Conservation (phyloP, 2,888 invertebrate genomes). For the Meiosimyza decipiens region DNA sequence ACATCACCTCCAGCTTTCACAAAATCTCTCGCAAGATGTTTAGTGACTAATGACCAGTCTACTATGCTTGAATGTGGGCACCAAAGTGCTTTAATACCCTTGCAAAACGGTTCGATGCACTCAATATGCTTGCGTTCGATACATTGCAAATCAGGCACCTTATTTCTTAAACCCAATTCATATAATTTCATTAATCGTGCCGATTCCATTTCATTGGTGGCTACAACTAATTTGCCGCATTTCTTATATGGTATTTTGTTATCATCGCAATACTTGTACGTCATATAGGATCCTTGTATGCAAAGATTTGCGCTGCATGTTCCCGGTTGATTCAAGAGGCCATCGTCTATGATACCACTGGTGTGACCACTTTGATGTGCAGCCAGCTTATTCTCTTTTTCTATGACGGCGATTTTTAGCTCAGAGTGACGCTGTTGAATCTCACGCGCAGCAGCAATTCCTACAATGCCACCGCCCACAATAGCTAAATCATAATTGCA, state of each 20-base stretch:
- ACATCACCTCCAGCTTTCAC: conserved; percentile 79
- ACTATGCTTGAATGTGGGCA: conserved; percentile 98
- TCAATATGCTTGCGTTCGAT: conserved; percentile 80
- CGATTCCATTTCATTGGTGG: conserved; percentile 79
- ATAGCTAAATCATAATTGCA: conserved; percentile 86
- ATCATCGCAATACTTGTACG: conserved; percentile 88
- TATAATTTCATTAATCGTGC: conserved; percentile 79
- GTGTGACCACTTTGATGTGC: conserved; percentile 96
- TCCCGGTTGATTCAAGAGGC: conserved; percentile 91
- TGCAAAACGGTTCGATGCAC: conserved; percentile 87
- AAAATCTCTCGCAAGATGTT: conserved; percentile 86
- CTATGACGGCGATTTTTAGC: conserved; percentile 86
- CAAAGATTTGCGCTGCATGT: conserved; percentile 92
- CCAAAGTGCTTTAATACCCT: conserved; percentile 92
- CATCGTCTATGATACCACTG: conserved; percentile 98
- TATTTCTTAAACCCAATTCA: conserved; percentile 84
- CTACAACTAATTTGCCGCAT: conserved; percentile 96
- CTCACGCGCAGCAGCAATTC: conserved; percentile 93
- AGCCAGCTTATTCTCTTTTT: conserved; percentile 89
- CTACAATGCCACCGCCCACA: conserved; percentile 98
- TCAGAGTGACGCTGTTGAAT: conserved; percentile 80
- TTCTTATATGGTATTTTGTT: conserved; percentile 91
- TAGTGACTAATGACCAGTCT: conserved; percentile 87
- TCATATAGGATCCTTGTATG: conserved; percentile 84
- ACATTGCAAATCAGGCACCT: conserved; percentile 84